These are phyloP conservation scores for Syngnathus rostellatus DNA, from an alignment of 2,797 vertebrate genomes.

Conservation along the genomic window DNA sequence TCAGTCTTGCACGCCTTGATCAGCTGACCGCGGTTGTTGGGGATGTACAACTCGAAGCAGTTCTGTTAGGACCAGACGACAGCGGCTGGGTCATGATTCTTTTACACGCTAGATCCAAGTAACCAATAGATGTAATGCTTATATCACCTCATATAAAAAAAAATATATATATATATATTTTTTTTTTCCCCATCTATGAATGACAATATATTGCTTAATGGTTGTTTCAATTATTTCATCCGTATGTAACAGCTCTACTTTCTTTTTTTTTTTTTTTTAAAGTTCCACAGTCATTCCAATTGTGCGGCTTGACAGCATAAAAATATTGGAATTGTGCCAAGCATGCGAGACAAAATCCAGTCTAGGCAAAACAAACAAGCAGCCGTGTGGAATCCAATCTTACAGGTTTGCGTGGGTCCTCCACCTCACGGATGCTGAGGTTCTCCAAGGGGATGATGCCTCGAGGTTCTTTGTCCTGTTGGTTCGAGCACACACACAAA, in stretches of 20 bases:
- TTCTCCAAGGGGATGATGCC: conserved; percentile 93
- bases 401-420: conserved; percentile 88
- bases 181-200: too few species aligned
- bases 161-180: too few species aligned
- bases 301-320: background rate
- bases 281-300: too few species aligned
- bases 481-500: too few species aligned
- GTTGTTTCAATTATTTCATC: too few species aligned
- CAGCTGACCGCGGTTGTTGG: conserved; percentile 91
- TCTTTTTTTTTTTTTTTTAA: too few species aligned
- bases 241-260: too few species aligned
- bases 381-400: conserved; percentile 24
- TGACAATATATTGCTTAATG: too few species aligned
- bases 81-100: background rate
- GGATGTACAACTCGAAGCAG: conserved; percentile 92
- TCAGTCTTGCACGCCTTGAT: conserved; percentile 87
- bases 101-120: background rate
- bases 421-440: conserved; percentile 90
- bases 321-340: background rate
- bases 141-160: too few species aligned
- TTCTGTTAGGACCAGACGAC: conserved; percentile 62
- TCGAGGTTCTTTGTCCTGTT: conserved; percentile 87
- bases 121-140: background rate
- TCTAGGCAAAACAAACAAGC: background rate
- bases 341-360: background rate